Conservation (phyloP, 2,888 invertebrate genomes). For the Acleris literana region DNA sequence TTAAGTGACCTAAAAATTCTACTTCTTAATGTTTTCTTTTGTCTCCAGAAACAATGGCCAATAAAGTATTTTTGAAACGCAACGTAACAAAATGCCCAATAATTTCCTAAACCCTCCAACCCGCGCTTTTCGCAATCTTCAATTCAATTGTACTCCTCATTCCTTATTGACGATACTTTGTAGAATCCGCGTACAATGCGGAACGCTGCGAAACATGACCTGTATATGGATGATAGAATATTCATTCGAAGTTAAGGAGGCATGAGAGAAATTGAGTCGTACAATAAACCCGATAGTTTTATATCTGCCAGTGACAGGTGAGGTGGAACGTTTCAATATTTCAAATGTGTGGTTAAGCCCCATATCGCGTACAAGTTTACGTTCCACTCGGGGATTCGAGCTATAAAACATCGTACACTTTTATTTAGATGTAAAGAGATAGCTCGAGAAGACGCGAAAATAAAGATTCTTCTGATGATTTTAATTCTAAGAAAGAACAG, state of each 20-base stretch:
- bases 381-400: constrained; percentile 41
- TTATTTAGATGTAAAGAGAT: constrained; percentile 40
- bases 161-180: constrained; percentile 26
- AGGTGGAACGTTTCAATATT: constrained; percentile 40
- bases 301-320: constrained; percentile 66
- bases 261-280: constrained; percentile 62
- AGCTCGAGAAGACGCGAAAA: too few species aligned
- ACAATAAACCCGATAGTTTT: constrained; percentile 72
- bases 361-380: constrained; percentile 35
- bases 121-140: constrained; percentile 8
- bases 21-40: too few species aligned
- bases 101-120: constrained; percentile 15
- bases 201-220: constrained; percentile 20
- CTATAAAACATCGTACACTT: constrained; percentile 42
- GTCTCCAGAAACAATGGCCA: too few species aligned
- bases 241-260: constrained; percentile 53
- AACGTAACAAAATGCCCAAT: not conserved
- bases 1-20: too few species aligned
- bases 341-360: constrained; percentile 23
- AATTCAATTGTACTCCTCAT: constrained; percentile 23
- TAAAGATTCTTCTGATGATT: too few species aligned
- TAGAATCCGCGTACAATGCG: constrained; percentile 26
- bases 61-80: too few species aligned
- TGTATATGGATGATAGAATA: constrained; percentile 46
- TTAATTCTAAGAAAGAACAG: not conserved